Percentiles rank a stretch among this genome's conserved stretches.
Evolutionary conservation across 2,113 vertebrate species (phyloP).

Genomic region (Colossoma macropomum): DNA sequence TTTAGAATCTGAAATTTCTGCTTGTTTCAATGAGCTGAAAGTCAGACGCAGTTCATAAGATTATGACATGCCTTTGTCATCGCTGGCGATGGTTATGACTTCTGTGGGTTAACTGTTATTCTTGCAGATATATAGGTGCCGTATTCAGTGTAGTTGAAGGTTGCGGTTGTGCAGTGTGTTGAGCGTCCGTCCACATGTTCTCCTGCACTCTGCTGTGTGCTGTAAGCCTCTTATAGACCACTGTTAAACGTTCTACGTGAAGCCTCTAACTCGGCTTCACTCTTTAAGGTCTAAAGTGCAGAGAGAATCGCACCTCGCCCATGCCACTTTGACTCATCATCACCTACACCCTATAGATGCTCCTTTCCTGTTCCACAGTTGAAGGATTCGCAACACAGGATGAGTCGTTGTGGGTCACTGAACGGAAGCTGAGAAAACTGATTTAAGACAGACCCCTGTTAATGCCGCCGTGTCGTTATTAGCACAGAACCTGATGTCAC

Average conservation of each 20-base stretch:
- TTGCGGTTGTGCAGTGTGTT: too few relatives aligned
- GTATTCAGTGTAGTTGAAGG: too few relatives aligned
- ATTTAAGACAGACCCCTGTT: background rate
- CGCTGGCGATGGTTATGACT: too few relatives aligned
- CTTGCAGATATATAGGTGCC: too few relatives aligned
- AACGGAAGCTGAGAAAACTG: background rate
- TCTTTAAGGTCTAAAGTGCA: background rate
- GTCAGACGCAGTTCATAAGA: too few relatives aligned
- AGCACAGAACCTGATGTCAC: too few relatives aligned
- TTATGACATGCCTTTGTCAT: too few relatives aligned
- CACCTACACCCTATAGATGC: background rate
- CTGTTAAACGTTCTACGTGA: background rate
- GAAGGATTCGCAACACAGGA: background rate
- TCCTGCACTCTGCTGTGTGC: background rate
- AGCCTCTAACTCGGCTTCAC: background rate
- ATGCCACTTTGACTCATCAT: background rate
- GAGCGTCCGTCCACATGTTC: too few relatives aligned
- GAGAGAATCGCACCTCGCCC: too few relatives aligned
- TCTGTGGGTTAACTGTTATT: too few relatives aligned
- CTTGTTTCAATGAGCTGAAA: too few relatives aligned
- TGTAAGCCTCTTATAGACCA: background rate
- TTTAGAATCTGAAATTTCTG: too few relatives aligned
- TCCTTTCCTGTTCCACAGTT: background rate
- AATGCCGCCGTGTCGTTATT: background rate
- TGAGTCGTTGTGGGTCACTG: constrained; percentile 14